phyloP scores from a whole-genome alignment of 2,888 invertebrate species.

The Drosophila acutilabella region DNA sequence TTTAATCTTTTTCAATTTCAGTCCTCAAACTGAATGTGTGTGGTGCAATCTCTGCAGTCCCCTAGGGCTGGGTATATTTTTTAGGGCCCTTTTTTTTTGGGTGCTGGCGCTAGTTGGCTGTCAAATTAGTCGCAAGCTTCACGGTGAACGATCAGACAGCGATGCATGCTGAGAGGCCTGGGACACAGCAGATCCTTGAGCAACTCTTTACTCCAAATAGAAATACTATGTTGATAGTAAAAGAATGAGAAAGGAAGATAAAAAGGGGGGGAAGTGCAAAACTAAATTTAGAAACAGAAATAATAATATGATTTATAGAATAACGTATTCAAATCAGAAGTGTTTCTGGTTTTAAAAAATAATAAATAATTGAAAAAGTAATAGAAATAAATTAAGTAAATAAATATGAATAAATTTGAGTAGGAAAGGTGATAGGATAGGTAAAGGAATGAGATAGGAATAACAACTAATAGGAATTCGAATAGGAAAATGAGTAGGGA shows the following conservation, averaged over 20 bases:
- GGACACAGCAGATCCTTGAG: background rate
- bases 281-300: too few species aligned
- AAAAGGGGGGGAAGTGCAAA: too few species aligned
- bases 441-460: background rate
- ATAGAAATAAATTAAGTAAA: too few species aligned
- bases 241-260: too few species aligned
- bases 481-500: background rate
- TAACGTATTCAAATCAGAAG: too few species aligned
- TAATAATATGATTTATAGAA: too few species aligned
- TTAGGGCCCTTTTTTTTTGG: constrained; percentile 1
- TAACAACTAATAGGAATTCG: background rate
- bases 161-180: constrained; percentile 38
- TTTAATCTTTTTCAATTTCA: constrained; percentile 26
- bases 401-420: too few species aligned
- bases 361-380: too few species aligned
- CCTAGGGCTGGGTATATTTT: constrained; percentile 10
- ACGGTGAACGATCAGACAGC: constrained; percentile 57
- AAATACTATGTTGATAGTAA: background rate
- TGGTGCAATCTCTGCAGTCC: constrained; percentile 27
- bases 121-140: constrained; percentile 78
- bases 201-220: background rate
- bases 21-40: constrained; percentile 16
- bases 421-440: background rate
- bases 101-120: constrained; percentile 74
- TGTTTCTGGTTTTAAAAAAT: too few species aligned